These are phyloP conservation scores for Sanderia malayensis DNA, from an alignment of 30 jellyfish, hydroid and myxozoan species.

Conservation along the genomic window DNA sequence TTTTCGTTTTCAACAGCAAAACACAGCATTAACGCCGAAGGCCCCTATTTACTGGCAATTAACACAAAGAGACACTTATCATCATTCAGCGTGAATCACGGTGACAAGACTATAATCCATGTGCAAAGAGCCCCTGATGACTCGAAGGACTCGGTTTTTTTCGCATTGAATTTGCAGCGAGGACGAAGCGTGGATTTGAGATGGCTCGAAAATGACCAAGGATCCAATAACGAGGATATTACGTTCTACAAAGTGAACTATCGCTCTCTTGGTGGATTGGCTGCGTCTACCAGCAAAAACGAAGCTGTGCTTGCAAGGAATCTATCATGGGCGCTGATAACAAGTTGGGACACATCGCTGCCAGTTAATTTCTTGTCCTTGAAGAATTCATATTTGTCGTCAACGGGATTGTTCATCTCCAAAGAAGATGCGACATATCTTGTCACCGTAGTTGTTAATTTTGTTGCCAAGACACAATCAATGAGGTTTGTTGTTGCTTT, in stretches of 20 bases:
- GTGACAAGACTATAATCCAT: neutral
- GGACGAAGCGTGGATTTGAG: neutral
- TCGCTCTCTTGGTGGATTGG: neutral
- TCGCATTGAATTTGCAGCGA: neutral
- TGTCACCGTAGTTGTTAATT: neutral
- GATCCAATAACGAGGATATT: neutral
- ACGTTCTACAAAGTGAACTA: neutral
- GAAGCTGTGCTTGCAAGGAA: constrained; percentile 23
- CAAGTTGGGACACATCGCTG: constrained; percentile 20
- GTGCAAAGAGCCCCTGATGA: neutral
- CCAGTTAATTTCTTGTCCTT: neutral
- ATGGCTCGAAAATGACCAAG: neutral
- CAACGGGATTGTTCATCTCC: constrained; percentile 40
- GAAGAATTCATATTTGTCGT: constrained; percentile 16
- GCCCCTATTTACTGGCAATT: constrained; percentile 10
- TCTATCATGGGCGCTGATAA: constrained; percentile 12
- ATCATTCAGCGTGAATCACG: constrained; percentile 1
- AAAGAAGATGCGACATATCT: constrained; percentile 33
- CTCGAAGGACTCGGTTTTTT: neutral
- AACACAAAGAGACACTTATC: neutral
- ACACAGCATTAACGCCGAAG: no score
- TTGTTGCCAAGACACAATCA: neutral
- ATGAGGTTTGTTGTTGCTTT: constrained; percentile 8
- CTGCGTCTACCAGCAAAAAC: constrained; percentile 7
- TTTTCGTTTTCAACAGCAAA: no score